Base-by-base conservation (phyloP, 2,113 vertebrate species). In the Orycteropus afer region DNA sequence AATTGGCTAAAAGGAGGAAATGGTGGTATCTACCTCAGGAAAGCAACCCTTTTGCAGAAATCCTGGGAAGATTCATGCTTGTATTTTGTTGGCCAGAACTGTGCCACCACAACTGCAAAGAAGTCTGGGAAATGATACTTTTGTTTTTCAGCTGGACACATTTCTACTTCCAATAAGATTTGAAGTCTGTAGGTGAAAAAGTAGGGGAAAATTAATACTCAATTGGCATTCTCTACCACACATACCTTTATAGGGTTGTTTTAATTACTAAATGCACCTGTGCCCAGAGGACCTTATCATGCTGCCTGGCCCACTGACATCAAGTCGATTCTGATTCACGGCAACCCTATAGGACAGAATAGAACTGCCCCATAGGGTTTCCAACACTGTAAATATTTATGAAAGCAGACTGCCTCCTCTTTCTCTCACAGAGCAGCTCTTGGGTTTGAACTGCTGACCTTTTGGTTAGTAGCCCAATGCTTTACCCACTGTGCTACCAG, bases 161-260 rank as follows among this genome's bases (percentile, higher is more conserved):
- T 88, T n/a, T 76, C 18, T 15, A 17, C 57, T 23, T 32, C 49
- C 29, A 73, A 20, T 2, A 47, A 55, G 69, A 23, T 55, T 79
- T 89, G 63, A 65, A 32, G 53, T 82, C 63, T 84, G 3, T 29
- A 45, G 40, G 22, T 67, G 47, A 76, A 59, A 61, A 86, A 27
- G 29, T 49, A 22, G 34, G 42, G 13, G 22, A 77, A 34, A n/a
- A 10, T 7, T 42, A 61, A 25, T 1, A 6, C 23, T 32, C 37
- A 27, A 1, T 0, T 20, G 40, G 9, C 10, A 1, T 69, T 89
- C 47, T 25, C 7, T 15, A n/a, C 45, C 47, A 25, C n/a, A 18
- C 0, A 0, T 13, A 3, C 12, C 37, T 8, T 2, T 0, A n/a
- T 2, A n/a, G 40, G 45, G 18, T 20, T 45, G 22, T 61, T 29